Evolutionary conservation across 2,888 invertebrate genomes (phyloP).

Genomic region (Lapara coniferarum): DNA sequence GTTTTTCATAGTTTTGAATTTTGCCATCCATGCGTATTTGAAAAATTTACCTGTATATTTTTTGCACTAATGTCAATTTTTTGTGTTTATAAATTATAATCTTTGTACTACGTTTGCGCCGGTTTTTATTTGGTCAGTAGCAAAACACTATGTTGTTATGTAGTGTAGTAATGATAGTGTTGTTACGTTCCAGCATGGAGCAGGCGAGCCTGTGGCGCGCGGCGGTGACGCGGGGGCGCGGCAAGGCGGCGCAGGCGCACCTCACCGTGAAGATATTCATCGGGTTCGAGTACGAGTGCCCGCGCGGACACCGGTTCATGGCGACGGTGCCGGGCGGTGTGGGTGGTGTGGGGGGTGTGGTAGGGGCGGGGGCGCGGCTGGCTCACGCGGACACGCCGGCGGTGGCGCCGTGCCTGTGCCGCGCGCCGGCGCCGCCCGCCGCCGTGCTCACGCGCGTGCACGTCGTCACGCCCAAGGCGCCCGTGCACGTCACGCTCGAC

Average conservation of each 20-base stretch:
- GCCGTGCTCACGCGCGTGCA: conserved; percentile 64
- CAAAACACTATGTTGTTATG: no score
- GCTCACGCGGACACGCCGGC: conserved; percentile 90
- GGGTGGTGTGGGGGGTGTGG: conserved; percentile 88
- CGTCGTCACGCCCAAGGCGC: conserved; percentile 91
- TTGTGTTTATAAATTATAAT: no score
- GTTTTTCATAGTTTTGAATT: no score
- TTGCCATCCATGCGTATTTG: no score
- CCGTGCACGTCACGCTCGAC: conserved; percentile 93
- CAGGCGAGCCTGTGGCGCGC: conserved; percentile 56
- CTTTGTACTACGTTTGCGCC: no score
- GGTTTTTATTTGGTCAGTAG: no score
- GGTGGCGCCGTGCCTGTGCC: conserved; percentile 52
- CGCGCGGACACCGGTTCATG: conserved; percentile 95
- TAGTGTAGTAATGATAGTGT: not conserved
- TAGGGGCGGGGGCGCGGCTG: conserved; percentile 91
- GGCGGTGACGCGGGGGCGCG: conserved; percentile 58
- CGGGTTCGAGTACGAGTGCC: conserved; percentile 98
- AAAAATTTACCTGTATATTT: no score
- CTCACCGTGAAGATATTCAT: conserved; percentile 95
- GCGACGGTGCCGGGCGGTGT: conserved; percentile 90
- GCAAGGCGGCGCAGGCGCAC: conserved; percentile 69
- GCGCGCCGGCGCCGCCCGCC: conserved; percentile 46
- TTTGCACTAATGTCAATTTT: no score
- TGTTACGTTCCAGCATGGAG: conserved; percentile 59